Conservation (phyloP, 2,888 invertebrate species). For the Morpho achilles region DNA sequence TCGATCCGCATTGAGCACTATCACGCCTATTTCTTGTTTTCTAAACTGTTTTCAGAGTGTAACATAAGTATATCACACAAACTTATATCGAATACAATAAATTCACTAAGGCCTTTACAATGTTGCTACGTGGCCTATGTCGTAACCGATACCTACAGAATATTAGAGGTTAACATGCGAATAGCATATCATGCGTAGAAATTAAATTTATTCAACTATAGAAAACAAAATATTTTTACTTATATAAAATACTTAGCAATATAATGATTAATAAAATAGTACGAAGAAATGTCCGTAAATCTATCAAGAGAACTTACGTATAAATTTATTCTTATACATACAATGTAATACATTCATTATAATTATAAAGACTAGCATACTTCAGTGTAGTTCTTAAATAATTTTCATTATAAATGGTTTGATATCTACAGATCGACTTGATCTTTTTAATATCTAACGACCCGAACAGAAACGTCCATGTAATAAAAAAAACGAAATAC, state of each 20-base stretch:
- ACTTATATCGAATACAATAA: conserved; percentile 24
- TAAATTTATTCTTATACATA: conserved; percentile 49
- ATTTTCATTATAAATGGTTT: conserved; percentile 48
- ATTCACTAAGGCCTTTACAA: conserved; percentile 19
- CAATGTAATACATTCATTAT: conserved; percentile 53
- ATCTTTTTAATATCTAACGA: conserved; percentile 26
- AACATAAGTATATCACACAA: conserved; percentile 30
- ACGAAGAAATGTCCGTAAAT: conserved; percentile 45
- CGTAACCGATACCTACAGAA: conserved; percentile 32
- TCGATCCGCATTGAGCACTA: conserved; percentile 32
- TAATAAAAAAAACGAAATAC: background rate
- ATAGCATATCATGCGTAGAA: conserved; percentile 12
- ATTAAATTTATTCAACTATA: conserved; percentile 15
- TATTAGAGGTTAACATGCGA: conserved; percentile 23
- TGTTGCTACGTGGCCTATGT: conserved; percentile 19
- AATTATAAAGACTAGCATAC: conserved; percentile 77
- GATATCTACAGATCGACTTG: conserved; percentile 33
- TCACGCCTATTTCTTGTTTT: conserved; percentile 20
- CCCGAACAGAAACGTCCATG: background rate
- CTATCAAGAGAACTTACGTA: conserved; percentile 56
- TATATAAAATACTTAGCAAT: conserved; percentile 48
- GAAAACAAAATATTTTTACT: conserved; percentile 30
- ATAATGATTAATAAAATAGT: conserved; percentile 55
- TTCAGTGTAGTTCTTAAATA: conserved; percentile 59
- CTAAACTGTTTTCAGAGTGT: conserved; percentile 42